Percentiles rank a stretch among this genome's conserved stretches.
Evolutionary conservation across 53 echinoderm and acorn worm species (phyloP).

Genomic region (Temnopleurus reevesii): DNA sequence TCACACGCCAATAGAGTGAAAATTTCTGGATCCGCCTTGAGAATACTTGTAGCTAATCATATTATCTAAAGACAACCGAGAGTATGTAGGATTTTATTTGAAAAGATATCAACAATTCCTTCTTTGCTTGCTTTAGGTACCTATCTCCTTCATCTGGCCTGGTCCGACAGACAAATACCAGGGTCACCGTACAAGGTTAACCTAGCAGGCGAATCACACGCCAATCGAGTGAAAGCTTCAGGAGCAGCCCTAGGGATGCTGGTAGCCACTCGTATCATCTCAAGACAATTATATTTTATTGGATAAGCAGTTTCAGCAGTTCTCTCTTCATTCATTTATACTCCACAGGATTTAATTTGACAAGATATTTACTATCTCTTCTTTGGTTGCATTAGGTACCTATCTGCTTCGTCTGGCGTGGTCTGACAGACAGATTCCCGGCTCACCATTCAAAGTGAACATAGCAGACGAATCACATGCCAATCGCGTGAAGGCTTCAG

Average conservation of each 20-base stretch:
- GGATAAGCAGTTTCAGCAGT: too few species aligned
- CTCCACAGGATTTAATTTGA: too few species aligned
- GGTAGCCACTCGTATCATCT: slow-evolving; percentile 63
- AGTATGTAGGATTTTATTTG: too few species aligned
- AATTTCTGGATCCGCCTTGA: slow-evolving; percentile 70
- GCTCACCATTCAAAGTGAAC: slow-evolving; percentile 88
- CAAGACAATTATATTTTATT: too few species aligned
- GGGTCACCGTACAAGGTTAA: slow-evolving; percentile 87
- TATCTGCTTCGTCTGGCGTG: slow-evolving; percentile 87
- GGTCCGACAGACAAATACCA: slow-evolving; percentile 84
- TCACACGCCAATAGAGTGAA: slow-evolving; percentile 79
- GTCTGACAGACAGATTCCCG: slow-evolving; percentile 82
- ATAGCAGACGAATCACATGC: slow-evolving; percentile 70
- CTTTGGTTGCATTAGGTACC: slow-evolving; percentile 80
- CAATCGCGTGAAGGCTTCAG: slow-evolving; percentile 70
- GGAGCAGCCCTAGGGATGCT: slow-evolving; percentile 72
- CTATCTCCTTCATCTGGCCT: slow-evolving; percentile 83
- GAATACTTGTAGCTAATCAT: slow-evolving; percentile 68
- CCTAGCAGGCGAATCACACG: slow-evolving; percentile 66
- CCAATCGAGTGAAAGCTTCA: slow-evolving; percentile 72
- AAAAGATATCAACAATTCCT: too few species aligned
- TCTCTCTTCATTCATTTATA: too few species aligned
- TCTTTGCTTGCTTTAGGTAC: slow-evolving; percentile 82
- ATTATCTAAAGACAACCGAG: too few species aligned
- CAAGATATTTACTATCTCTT: not conserved